A percentile compares a stretch with the other conserved stretches of the same genome.
These are phyloP conservation scores for Drosophila maculinotata DNA, from an alignment of 2,888 invertebrate species.

Conservation along the genomic window DNA sequence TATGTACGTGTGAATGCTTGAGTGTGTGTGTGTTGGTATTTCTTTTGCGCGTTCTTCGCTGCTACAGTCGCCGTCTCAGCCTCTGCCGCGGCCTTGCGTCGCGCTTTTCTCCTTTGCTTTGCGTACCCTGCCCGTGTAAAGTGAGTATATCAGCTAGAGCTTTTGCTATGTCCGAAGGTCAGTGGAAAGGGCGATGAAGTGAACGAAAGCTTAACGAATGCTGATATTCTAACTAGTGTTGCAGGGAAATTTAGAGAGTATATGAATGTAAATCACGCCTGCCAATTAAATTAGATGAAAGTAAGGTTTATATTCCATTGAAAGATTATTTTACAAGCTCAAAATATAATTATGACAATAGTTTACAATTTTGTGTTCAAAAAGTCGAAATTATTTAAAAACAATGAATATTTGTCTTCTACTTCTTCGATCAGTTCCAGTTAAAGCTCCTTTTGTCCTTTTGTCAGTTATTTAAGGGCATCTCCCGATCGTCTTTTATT, in stretches of 20 bases:
- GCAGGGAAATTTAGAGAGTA: no score
- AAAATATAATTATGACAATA: no score
- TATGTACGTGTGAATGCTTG: constrained; percentile 7
- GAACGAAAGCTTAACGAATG: background rate
- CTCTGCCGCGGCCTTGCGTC: constrained; percentile 59
- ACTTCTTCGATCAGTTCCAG: background rate
- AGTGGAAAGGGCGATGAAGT: constrained; percentile 3
- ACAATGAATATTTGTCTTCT: background rate
- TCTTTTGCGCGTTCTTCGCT: constrained; percentile 57
- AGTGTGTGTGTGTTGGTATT: constrained; percentile 48
- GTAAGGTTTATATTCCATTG: no score
- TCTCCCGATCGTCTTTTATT: constrained; percentile 6
- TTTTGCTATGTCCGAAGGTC: constrained; percentile 16
- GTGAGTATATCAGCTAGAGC: constrained; percentile 35
- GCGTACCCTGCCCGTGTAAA: constrained; percentile 28
- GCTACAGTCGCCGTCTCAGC: constrained; percentile 38
- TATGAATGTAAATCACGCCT: no score
- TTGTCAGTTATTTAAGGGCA: constrained; percentile 22
- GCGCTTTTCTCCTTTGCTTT: constrained; percentile 63
- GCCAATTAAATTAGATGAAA: no score
- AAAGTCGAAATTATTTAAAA: background rate
- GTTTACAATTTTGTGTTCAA: no score
- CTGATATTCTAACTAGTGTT: background rate
- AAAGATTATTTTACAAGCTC: no score
- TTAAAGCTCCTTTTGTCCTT: background rate